Percentiles rank a stretch among this genome's conserved stretches.
phyloP scores from a whole-genome alignment of 2,797 vertebrate species.

The Sciurus carolinensis region DNA sequence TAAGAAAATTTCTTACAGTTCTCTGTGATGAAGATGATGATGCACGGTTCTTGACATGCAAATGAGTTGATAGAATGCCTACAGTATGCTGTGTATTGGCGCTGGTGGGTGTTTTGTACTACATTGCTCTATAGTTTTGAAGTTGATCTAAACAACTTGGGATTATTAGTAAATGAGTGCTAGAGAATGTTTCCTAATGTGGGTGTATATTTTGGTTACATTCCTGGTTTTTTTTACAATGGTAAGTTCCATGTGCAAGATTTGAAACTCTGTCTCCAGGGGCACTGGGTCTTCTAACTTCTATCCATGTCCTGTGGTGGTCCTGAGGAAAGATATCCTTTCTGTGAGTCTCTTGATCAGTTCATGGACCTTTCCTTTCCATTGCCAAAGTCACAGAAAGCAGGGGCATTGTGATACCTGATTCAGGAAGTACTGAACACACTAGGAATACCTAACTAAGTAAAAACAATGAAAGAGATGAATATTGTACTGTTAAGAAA shows the following conservation, averaged over 20 bases:
- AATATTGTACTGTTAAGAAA: conserved; percentile 4
- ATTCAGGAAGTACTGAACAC: not conserved
- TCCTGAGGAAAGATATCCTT: not conserved
- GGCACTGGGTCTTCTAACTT: not conserved
- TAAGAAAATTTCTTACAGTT: conserved; percentile 65
- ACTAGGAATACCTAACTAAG: not conserved
- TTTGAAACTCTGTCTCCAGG: not conserved
- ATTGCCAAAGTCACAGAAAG: not conserved
- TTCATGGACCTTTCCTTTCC: not conserved
- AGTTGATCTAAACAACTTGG: conserved; percentile 56
- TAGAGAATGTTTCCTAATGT: conserved; percentile 9
- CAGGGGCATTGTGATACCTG: not conserved
- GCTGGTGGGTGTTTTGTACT: not conserved
- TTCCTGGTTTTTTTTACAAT: conserved; percentile 25
- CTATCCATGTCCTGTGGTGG: not conserved
- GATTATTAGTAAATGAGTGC: not conserved
- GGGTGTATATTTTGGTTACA: not conserved
- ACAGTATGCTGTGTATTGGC: not conserved
- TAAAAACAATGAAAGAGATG: not conserved
- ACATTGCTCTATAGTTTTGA: conserved; percentile 3
- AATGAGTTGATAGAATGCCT: conserved; percentile 43
- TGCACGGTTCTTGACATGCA: conserved; percentile 63
- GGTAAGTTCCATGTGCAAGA: not conserved
- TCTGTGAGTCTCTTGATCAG: not conserved
- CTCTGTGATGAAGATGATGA: conserved; percentile 28